Conservation (phyloP, 2,113 vertebrate species). For the Callocephalon fimbriatum region DNA sequence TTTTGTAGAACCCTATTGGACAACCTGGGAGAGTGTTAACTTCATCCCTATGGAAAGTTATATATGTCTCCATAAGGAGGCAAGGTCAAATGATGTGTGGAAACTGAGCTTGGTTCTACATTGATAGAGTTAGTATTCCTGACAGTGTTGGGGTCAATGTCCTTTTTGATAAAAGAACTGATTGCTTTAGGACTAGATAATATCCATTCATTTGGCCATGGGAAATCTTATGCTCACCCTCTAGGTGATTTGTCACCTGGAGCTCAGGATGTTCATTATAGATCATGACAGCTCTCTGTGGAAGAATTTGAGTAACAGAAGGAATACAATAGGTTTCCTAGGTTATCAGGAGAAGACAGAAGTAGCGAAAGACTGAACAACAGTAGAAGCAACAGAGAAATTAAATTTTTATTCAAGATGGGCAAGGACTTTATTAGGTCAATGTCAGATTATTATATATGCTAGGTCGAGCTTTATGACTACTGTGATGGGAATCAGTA, state of each 20-base stretch:
- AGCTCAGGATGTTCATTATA: background rate
- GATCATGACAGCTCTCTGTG: background rate
- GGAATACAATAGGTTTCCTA: background rate
- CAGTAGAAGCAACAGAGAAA: background rate
- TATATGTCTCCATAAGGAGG: background rate
- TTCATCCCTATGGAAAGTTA: background rate
- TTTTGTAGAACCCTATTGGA: background rate
- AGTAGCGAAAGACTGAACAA: background rate
- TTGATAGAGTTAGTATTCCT: background rate
- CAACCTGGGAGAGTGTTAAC: background rate
- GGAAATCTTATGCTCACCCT: background rate
- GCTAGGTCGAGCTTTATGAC: background rate
- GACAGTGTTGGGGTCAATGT: background rate
- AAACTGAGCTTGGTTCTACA: background rate
- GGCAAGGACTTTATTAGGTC: background rate
- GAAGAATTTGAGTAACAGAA: conserved; percentile 2
- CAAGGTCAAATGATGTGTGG: background rate
- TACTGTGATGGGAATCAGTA: background rate
- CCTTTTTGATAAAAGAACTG: background rate
- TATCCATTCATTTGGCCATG: background rate
- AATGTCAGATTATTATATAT: background rate
- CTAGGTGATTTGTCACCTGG: background rate
- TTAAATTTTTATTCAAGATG: background rate
- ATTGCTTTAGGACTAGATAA: background rate
- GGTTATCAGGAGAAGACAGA: background rate